phyloP scores from a whole-genome alignment of 1,140 invertebrate species.

The Zaprionus davidi region DNA sequence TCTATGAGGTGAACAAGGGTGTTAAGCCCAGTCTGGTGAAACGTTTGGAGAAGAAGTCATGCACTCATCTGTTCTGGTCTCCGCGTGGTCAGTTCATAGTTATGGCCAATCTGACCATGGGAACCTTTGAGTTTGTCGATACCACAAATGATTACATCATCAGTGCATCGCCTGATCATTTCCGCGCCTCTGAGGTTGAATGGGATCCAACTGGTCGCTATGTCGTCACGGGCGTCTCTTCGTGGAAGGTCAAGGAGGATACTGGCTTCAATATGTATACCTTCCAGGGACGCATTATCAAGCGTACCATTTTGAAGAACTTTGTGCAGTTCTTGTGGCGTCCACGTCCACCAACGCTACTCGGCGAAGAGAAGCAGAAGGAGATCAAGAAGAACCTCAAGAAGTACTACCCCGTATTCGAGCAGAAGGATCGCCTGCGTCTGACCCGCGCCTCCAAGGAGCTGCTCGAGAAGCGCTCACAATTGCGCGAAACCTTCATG shows the following conservation, averaged over 20 bases:
- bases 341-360: slow-evolving; percentile 94
- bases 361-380: slow-evolving; percentile 92
- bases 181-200: slow-evolving; percentile 95
- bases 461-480: slow-evolving; percentile 96
- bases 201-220: slow-evolving; percentile 99
- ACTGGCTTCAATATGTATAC: slow-evolving; percentile 99
- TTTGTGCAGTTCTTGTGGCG: slow-evolving; percentile 99
- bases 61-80: slow-evolving; percentile 98
- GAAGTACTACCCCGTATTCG: slow-evolving; percentile 98
- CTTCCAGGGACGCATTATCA: slow-evolving; percentile 94
- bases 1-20: slow-evolving; percentile 96
- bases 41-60: slow-evolving; percentile 95
- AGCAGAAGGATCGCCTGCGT: slow-evolving; percentile 97
- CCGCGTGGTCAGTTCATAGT: slow-evolving; percentile 98
- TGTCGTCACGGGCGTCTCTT: slow-evolving; percentile 97
- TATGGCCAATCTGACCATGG: slow-evolving; percentile 93
- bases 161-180: slow-evolving; percentile 97
- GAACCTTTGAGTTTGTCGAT: slow-evolving; percentile 97
- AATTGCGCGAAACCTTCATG: slow-evolving; percentile 94
- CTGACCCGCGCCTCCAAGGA: slow-evolving; percentile 98
- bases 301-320: slow-evolving; percentile 93
- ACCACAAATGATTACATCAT: slow-evolving; percentile 95
- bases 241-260: slow-evolving; percentile 98
- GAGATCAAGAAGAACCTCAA: slow-evolving; percentile 99
- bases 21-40: slow-evolving; percentile 94